A percentile compares a stretch with the other conserved stretches of the same genome.
Evolutionary conservation across 2,888 invertebrate genomes (phyloP).

Genomic region (Fragum sueziense): DNA sequence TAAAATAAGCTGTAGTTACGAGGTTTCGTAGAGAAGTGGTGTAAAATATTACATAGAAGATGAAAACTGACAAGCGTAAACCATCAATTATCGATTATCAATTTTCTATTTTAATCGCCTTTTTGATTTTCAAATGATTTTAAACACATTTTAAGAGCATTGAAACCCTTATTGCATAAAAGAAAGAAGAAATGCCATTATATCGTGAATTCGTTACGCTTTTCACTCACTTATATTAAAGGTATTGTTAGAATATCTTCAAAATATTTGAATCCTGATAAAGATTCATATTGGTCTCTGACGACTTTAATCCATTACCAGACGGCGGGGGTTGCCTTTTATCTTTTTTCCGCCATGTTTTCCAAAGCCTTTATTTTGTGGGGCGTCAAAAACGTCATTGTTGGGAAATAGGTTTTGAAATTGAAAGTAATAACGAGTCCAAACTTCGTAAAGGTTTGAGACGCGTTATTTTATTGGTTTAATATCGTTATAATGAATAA

Average conservation of each 20-base stretch:
- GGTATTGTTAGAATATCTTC: too few relatives aligned
- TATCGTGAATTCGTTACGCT: too few relatives aligned
- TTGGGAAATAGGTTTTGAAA: background rate
- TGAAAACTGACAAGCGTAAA: too few relatives aligned
- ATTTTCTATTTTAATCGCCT: background rate
- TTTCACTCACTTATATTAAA: too few relatives aligned
- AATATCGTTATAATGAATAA: conserved; percentile 14
- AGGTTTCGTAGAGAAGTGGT: too few relatives aligned
- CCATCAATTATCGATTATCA: background rate
- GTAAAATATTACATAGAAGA: too few relatives aligned
- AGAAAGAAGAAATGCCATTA: too few relatives aligned
- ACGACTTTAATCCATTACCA: too few relatives aligned
- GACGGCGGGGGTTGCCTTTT: too few relatives aligned
- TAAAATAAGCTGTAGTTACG: too few relatives aligned
- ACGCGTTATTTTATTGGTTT: conserved; percentile 4
- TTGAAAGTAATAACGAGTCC: background rate
- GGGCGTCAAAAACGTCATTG: conserved; percentile 1
- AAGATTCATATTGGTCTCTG: too few relatives aligned
- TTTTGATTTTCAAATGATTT: background rate
- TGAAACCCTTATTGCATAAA: background rate
- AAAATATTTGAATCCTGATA: too few relatives aligned
- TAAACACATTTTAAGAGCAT: background rate
- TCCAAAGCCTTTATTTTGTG: background rate
- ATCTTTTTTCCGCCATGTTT: background rate
- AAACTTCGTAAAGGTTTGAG: background rate